A percentile compares a stretch with the other conserved stretches of the same genome.
Conservation (phyloP, 2,797 vertebrate genomes). For the Otolemur crassicaudatus region DNA sequence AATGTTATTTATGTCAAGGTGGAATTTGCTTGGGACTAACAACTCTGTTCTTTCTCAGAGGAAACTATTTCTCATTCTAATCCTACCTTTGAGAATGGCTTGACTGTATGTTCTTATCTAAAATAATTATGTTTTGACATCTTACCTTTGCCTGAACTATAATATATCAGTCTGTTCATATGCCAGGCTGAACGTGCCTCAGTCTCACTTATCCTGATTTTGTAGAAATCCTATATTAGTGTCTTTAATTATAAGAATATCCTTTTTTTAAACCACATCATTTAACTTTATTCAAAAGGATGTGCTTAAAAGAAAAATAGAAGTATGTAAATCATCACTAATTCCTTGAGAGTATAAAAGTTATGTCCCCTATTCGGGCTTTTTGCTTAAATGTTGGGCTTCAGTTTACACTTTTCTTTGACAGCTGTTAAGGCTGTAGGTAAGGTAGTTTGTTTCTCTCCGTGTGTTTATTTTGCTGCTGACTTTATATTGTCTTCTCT, state of each 20-base stretch:
- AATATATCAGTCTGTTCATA: neutral
- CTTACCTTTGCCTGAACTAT: neutral
- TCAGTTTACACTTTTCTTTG: constrained; percentile 34
- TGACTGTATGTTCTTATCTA: neutral
- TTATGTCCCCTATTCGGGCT: neutral
- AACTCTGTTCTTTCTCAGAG: neutral
- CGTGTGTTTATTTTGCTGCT: neutral
- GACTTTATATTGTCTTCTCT: constrained; percentile 2
- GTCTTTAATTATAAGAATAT: neutral
- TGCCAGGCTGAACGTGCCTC: neutral
- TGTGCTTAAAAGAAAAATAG: neutral
- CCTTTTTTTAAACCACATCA: neutral
- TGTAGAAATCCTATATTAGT: neutral
- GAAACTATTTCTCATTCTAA: constrained; percentile 16
- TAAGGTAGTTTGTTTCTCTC: neutral
- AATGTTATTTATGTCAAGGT: neutral
- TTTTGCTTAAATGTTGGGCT: neutral
- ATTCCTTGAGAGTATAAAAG: neutral
- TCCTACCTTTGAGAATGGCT: neutral
- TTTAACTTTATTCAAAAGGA: constrained; percentile 2
- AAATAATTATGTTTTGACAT: neutral
- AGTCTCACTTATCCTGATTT: neutral
- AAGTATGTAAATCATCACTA: neutral
- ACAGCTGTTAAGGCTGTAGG: neutral
- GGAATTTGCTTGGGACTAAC: neutral